These are phyloP conservation scores for Pachypeltis micranthus DNA, from an alignment of 1,140 invertebrate genomes.

Conservation along the genomic window DNA sequence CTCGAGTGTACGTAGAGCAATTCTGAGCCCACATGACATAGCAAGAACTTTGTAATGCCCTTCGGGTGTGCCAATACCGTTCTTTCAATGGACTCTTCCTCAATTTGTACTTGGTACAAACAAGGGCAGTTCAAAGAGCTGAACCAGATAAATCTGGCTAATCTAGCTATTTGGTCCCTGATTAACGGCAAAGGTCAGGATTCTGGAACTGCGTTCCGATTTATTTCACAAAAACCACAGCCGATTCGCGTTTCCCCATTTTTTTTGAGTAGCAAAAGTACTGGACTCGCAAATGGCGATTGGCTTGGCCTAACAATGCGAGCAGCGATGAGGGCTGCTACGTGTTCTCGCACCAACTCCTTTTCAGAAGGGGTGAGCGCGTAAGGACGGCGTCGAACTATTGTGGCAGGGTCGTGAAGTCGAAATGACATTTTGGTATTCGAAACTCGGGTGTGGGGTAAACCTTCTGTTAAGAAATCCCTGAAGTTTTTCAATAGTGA, in stretches of 20 bases:
- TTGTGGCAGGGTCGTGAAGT: conserved; percentile 3
- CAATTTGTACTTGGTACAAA: too few species aligned
- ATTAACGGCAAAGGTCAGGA: too few species aligned
- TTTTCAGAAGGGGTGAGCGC: conserved; percentile 11
- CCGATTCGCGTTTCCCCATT: conserved; percentile 33
- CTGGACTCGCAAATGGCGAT: conserved; percentile 30
- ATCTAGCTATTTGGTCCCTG: too few species aligned
- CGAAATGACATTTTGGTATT: background rate
- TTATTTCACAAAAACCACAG: conserved; percentile 35
- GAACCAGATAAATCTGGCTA: too few species aligned
- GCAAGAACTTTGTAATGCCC: too few species aligned
- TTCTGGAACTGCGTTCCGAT: conserved; percentile 31
- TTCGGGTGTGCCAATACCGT: too few species aligned
- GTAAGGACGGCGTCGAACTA: conserved; percentile 19
- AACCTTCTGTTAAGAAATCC: background rate
- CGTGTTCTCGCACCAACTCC: conserved; percentile 12
- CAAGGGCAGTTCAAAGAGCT: too few species aligned
- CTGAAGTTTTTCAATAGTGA: background rate
- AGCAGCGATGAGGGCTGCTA: background rate
- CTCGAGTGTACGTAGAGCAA: too few species aligned
- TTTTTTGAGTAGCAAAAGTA: conserved; percentile 29
- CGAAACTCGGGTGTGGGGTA: background rate
- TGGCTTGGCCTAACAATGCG: conserved; percentile 26
- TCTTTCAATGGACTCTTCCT: too few species aligned
- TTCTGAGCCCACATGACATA: too few species aligned